Evolutionary conservation across 2,888 invertebrate species (phyloP).

Genomic region (Candidula unifasciata): DNA sequence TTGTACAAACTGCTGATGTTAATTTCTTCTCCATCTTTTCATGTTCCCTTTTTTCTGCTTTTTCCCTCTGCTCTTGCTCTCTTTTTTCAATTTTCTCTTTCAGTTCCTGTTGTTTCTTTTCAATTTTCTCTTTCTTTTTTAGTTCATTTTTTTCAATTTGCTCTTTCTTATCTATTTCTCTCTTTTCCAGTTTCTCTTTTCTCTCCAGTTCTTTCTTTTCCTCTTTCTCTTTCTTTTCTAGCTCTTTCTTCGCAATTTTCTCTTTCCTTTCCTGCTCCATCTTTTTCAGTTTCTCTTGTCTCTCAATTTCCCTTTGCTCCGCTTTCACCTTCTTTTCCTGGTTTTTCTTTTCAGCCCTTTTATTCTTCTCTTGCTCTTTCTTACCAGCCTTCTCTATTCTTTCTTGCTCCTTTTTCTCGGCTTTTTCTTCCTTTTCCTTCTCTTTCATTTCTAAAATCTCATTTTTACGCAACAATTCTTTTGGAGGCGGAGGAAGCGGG

Average conservation of each 20-base stretch:
- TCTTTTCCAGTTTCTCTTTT: conserved; percentile 47
- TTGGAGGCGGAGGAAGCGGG: conserved; percentile 56
- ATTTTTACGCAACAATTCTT: conserved; percentile 53
- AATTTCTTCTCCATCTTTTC: conserved; percentile 37
- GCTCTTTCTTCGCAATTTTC: conserved; percentile 37
- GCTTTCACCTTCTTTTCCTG: conserved; percentile 49
- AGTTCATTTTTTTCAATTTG: conserved; percentile 35
- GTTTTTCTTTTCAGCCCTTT: conserved; percentile 40
- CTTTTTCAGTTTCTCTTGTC: conserved; percentile 45
- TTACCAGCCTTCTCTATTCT: conserved; percentile 52
- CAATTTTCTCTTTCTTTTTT: conserved; percentile 52
- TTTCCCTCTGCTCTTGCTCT: conserved; percentile 33
- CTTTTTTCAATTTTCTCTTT: conserved; percentile 49
- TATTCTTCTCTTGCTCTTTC: conserved; percentile 48
- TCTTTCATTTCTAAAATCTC: conserved; percentile 51
- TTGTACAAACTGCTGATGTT: not conserved
- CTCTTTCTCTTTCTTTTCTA: conserved; percentile 49
- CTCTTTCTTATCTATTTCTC: conserved; percentile 50
- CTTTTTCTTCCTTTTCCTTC: conserved; percentile 47
- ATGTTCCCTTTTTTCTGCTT: conserved; percentile 23
- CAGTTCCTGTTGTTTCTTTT: conserved; percentile 49
- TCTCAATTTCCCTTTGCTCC: conserved; percentile 49
- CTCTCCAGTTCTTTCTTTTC: conserved; percentile 52
- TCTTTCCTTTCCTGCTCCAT: conserved; percentile 50
- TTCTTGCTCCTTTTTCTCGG: conserved; percentile 42